Percentiles rank a stretch among this genome's conserved stretches.
These are phyloP conservation scores for Arctopsyche grandis DNA, from an alignment of 1,140 invertebrate species.

Conservation along the genomic window DNA sequence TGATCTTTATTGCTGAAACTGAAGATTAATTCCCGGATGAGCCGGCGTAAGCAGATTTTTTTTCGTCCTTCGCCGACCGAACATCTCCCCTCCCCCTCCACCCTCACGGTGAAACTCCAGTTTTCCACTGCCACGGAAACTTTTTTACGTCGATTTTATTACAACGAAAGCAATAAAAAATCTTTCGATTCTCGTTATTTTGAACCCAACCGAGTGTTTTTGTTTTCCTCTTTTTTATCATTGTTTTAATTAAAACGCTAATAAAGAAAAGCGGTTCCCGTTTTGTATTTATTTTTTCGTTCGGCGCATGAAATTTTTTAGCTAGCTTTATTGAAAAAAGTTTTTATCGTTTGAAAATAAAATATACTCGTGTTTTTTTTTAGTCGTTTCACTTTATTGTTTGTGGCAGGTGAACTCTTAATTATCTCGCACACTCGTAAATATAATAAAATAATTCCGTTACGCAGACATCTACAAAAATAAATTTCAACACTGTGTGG, in stretches of 20 bases:
- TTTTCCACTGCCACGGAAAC: slow-evolving; percentile 1
- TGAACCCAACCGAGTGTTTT: slow-evolving; percentile 5
- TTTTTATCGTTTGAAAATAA: slow-evolving; percentile 14
- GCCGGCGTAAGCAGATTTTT: slow-evolving; percentile 37
- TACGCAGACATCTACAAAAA: not conserved
- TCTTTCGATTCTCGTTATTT: slow-evolving; percentile 40
- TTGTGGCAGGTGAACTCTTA: not conserved
- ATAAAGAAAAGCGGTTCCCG: slow-evolving; percentile 19
- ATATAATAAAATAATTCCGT: no score
- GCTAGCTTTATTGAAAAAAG: not conserved
- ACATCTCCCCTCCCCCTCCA: not conserved
- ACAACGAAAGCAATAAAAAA: slow-evolving; percentile 38
- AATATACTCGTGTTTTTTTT: slow-evolving; percentile 17
- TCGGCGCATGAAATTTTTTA: not conserved
- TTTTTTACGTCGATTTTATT: slow-evolving; percentile 34
- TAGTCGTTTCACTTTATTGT: slow-evolving; percentile 16
- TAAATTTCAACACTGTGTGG: not conserved
- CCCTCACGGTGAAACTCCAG: not conserved
- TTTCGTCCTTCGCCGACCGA: not conserved
- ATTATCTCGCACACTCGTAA: not conserved
- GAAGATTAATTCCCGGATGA: slow-evolving; percentile 48
- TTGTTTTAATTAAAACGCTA: slow-evolving; percentile 25
- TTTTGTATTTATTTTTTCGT: slow-evolving; percentile 6
- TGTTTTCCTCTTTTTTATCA: slow-evolving; percentile 20
- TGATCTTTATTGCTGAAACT: slow-evolving; percentile 48